Percentiles rank a stretch among this genome's conserved stretches.
phyloP scores from a whole-genome alignment of 2,888 invertebrate genomes.

The Mythimna vitellina region DNA sequence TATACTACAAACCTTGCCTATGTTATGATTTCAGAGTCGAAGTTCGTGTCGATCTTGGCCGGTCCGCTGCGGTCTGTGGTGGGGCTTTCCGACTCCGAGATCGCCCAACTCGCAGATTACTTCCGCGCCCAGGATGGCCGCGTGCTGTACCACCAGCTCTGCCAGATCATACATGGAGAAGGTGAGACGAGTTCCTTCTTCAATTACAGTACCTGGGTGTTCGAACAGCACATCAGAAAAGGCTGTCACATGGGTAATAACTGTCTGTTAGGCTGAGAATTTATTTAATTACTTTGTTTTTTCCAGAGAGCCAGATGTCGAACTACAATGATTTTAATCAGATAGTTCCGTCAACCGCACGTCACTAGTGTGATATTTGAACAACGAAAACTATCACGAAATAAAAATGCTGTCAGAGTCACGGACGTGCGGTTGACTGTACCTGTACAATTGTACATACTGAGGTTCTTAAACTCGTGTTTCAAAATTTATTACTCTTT shows the following conservation, averaged over 20 bases:
- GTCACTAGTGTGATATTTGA: neutral
- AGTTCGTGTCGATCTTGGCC: conserved; percentile 93
- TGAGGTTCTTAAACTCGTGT: no score
- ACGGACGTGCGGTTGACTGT: neutral
- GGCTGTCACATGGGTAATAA: no score
- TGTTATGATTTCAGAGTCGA: conserved; percentile 89
- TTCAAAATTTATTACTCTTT: conserved; percentile 5
- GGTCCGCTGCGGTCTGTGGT: conserved; percentile 92
- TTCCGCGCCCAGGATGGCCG: conserved; percentile 95
- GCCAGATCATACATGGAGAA: conserved; percentile 93
- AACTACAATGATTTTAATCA: conserved; percentile 34
- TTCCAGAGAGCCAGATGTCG: conserved; percentile 46
- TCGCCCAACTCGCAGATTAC: conserved; percentile 94
- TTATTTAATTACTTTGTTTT: conserved; percentile 27
- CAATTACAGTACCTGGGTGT: neutral
- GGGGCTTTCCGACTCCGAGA: conserved; percentile 93
- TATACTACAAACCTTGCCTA: no score
- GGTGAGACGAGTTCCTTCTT: conserved; percentile 79
- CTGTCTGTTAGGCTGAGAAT: conserved; percentile 2
- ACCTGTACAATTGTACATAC: neutral
- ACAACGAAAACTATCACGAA: neutral
- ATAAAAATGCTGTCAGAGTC: neutral
- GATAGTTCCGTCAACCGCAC: conserved; percentile 9
- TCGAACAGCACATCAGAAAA: no score
- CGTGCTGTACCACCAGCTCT: conserved; percentile 94